Conservation (phyloP, 2,888 invertebrate genomes). For the Unio delphinus region DNA sequence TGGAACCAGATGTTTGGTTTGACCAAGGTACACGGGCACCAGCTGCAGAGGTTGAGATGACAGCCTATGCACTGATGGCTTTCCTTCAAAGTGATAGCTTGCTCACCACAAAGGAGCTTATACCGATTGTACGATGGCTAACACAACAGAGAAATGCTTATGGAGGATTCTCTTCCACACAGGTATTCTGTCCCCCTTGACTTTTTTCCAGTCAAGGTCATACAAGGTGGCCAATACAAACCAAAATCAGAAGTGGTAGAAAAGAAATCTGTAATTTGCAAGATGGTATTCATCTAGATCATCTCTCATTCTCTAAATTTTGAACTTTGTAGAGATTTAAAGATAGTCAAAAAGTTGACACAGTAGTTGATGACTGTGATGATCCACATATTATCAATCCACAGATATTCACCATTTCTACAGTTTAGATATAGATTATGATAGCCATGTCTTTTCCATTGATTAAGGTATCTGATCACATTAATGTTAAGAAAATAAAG, state of each 20-base stretch:
- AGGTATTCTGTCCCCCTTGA: constrained; percentile 47
- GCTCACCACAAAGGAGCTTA: constrained; percentile 66
- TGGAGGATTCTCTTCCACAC: constrained; percentile 70
- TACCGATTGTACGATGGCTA: constrained; percentile 82
- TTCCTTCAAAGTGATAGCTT: constrained; percentile 73
- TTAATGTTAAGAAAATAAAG: too few relatives aligned
- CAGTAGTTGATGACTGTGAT: neutral
- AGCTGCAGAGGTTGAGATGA: constrained; percentile 87
- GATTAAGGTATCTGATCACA: too few relatives aligned
- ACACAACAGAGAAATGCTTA: constrained; percentile 81
- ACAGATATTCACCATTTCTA: neutral
- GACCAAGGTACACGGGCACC: constrained; percentile 74
- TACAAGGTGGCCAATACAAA: too few relatives aligned
- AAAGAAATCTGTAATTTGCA: neutral
- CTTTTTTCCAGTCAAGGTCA: too few relatives aligned
- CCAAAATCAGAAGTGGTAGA: neutral
- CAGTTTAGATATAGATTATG: neutral
- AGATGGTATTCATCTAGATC: neutral
- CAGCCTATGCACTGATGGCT: constrained; percentile 88
- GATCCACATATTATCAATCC: neutral
- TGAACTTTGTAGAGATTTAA: neutral
- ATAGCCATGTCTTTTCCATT: too few relatives aligned
- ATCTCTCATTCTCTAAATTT: neutral
- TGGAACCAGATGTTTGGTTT: constrained; percentile 25
- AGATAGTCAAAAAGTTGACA: too few relatives aligned